These are phyloP conservation scores for Chloroceryle amazona DNA, from an alignment of 2,797 vertebrate species.

Conservation along the genomic window DNA sequence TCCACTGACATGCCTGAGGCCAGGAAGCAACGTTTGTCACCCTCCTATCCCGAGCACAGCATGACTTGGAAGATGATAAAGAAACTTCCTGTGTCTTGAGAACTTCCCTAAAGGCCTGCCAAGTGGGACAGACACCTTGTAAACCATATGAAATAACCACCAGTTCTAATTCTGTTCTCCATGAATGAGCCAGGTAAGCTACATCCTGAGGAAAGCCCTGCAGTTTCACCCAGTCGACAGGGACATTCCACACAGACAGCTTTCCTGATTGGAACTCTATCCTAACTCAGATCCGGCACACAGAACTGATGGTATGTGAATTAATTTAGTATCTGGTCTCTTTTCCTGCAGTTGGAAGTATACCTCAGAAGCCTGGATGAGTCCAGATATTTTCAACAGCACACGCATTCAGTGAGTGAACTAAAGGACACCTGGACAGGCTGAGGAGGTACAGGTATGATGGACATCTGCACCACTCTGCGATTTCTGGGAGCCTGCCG, in stretches of 20 bases:
- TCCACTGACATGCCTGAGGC: neutral
- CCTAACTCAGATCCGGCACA: neutral
- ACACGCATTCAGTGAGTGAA: rapidly evolving
- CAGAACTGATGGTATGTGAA: neutral
- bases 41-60: neutral
- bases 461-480: neutral
- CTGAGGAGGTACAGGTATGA: neutral
- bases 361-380: neutral
- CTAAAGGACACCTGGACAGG: rapidly evolving
- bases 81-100: neutral
- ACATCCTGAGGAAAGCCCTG: neutral
- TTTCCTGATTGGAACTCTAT: neutral
- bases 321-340: neutral
- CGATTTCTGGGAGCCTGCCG: neutral
- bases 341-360: neutral
- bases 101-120: neutral
- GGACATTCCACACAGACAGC: neutral
- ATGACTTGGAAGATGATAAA: neutral
- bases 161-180: neutral
- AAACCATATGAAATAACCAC: neutral
- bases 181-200: neutral
- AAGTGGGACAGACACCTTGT: neutral
- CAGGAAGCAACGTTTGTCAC: neutral
- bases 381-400: neutral
- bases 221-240: neutral